These are phyloP conservation scores for Anas platyrhynchos DNA, from an alignment of 2,113 vertebrate species.

Conservation along the genomic window DNA sequence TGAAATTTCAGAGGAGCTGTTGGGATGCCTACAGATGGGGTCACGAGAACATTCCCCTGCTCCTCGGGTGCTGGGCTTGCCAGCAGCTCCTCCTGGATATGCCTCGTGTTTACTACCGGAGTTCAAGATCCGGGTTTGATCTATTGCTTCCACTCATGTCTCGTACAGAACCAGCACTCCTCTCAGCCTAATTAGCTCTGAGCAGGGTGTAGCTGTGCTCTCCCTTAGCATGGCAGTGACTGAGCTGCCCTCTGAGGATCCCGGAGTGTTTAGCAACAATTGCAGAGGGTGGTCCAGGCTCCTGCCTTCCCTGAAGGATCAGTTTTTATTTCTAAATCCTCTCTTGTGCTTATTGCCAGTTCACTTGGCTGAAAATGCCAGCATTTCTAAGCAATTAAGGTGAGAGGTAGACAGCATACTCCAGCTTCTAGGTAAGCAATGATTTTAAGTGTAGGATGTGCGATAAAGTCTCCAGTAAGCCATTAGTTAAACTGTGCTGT, in stretches of 20 bases:
- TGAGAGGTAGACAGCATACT: background rate
- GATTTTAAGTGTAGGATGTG: background rate
- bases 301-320: background rate
- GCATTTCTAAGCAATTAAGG: background rate
- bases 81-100: slow-evolving; percentile 54
- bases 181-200: slow-evolving; percentile 52
- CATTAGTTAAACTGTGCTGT: background rate
- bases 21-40: slow-evolving; percentile 29
- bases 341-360: background rate
- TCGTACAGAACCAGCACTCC: slow-evolving; percentile 40
- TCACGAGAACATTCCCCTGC: background rate
- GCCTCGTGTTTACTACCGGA: slow-evolving; percentile 55
- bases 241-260: slow-evolving; percentile 30
- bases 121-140: slow-evolving; percentile 51
- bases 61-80: slow-evolving; percentile 12
- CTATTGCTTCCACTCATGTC: slow-evolving; percentile 32
- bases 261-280: background rate
- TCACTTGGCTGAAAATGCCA: background rate
- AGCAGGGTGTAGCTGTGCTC: background rate
- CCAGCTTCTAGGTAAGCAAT: background rate
- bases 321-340: background rate
- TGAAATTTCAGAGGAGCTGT: slow-evolving; percentile 35
- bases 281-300: background rate
- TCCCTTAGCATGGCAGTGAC: background rate
- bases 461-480: background rate